These are phyloP conservation scores for Caenorhabditis briggsae DNA, from an alignment of 1,140 invertebrate genomes.

Conservation along the genomic window DNA sequence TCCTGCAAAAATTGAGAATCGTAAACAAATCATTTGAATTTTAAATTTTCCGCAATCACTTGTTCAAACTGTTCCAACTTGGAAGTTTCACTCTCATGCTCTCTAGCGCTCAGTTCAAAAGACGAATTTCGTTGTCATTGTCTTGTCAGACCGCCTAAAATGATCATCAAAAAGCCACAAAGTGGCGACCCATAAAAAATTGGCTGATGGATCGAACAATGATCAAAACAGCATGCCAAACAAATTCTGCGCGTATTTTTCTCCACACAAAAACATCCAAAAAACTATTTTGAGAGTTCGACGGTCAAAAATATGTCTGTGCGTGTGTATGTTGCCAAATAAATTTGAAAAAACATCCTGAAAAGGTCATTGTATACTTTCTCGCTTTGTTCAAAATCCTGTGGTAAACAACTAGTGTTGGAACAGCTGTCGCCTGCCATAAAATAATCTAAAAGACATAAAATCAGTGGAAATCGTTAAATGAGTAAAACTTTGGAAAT, in stretches of 20 bases:
- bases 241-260: conserved; percentile 2
- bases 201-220: conserved; percentile 30
- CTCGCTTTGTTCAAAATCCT: not conserved
- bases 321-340: not conserved
- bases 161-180: conserved; percentile 3
- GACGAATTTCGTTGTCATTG: not conserved
- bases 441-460: not conserved
- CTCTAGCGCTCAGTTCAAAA: not conserved
- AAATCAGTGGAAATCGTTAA: not conserved
- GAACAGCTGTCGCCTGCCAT: not conserved
- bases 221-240: conserved; percentile 17
- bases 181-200: conserved; percentile 10
- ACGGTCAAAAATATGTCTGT: not conserved
- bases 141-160: not conserved
- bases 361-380: conserved; percentile 5
- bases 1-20: not conserved
- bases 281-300: conserved; percentile 1
- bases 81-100: too few species aligned
- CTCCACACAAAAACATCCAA: conserved; percentile 8
- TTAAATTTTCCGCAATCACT: too few species aligned
- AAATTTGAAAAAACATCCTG: not conserved
- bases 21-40: too few species aligned
- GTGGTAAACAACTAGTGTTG: not conserved
- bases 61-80: too few species aligned
- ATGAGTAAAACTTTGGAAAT: not conserved